Conservation (phyloP, 2,888 invertebrate genomes). For the Meliscaeva auricollis region DNA sequence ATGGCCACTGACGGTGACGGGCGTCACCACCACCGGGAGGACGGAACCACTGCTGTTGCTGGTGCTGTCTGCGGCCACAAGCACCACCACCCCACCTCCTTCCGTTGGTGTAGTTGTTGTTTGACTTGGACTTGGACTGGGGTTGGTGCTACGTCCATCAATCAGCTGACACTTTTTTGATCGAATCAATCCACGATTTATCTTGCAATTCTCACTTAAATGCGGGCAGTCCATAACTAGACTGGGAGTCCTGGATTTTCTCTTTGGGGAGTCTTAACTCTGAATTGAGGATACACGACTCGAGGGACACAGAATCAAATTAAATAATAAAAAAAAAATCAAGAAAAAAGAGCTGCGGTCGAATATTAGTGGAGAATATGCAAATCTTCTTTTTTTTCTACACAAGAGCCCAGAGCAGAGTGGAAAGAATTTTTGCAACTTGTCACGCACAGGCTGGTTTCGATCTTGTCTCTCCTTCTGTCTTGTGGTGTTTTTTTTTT, state of each 20-base stretch:
- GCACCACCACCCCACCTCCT: slow-evolving; percentile 43
- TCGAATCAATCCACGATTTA: slow-evolving; percentile 84
- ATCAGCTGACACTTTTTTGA: slow-evolving; percentile 85
- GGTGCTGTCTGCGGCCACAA: slow-evolving; percentile 43
- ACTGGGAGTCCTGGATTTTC: not conserved
- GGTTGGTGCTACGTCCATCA: slow-evolving; percentile 83
- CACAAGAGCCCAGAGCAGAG: slow-evolving; percentile 8
- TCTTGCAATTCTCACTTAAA: slow-evolving; percentile 88
- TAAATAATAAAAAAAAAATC: slow-evolving; percentile 69
- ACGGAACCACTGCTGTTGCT: slow-evolving; percentile 80
- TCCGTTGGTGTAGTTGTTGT: slow-evolving; percentile 80
- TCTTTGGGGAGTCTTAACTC: not conserved
- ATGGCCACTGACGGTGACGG: slow-evolving; percentile 41
- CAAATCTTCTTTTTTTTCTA: slow-evolving; percentile 48
- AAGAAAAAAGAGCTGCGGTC: slow-evolving; percentile 36
- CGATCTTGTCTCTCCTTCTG: slow-evolving; percentile 41
- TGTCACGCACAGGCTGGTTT: slow-evolving; percentile 60
- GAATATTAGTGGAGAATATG: slow-evolving; percentile 46
- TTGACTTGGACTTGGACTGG: slow-evolving; percentile 85
- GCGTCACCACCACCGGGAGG: slow-evolving; percentile 70
- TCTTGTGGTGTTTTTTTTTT: slow-evolving; percentile 79
- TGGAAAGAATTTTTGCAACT: slow-evolving; percentile 48
- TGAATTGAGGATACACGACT: not conserved
- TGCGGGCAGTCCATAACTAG: slow-evolving; percentile 89
- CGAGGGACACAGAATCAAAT: not conserved